Evolutionary conservation across 2,888 invertebrate species (phyloP).

Genomic region (Athripsodes cinereus): DNA sequence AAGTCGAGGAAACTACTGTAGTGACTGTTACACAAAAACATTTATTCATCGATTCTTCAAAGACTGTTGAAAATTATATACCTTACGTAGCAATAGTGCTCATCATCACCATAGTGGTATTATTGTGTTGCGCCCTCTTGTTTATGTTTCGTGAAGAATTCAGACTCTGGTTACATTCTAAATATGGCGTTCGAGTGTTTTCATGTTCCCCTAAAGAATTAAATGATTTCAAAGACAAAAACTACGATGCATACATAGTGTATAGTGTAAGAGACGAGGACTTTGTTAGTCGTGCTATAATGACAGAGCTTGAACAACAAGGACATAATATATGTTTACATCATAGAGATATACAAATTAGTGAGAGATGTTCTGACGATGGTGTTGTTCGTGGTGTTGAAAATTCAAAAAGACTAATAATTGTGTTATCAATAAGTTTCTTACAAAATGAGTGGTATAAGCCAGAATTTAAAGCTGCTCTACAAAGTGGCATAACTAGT

Average conservation of each 20-base stretch:
- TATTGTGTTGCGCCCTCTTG: slow-evolving; percentile 61
- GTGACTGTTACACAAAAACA: slow-evolving; percentile 52
- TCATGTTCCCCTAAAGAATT: slow-evolving; percentile 53
- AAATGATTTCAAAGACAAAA: slow-evolving; percentile 57
- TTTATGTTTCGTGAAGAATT: slow-evolving; percentile 73
- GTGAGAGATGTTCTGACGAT: slow-evolving; percentile 52
- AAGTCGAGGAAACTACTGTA: slow-evolving; percentile 59
- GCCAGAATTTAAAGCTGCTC: slow-evolving; percentile 74
- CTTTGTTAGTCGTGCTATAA: slow-evolving; percentile 63
- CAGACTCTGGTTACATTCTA: slow-evolving; percentile 71
- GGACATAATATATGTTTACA: slow-evolving; percentile 59
- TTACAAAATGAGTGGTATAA: slow-evolving; percentile 78
- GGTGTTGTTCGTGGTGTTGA: slow-evolving; percentile 52
- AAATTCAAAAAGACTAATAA: slow-evolving; percentile 65
- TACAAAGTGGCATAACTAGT: slow-evolving; percentile 63
- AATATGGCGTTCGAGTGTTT: slow-evolving; percentile 69
- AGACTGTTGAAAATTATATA: slow-evolving; percentile 66
- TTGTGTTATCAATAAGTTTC: slow-evolving; percentile 75
- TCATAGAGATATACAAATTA: slow-evolving; percentile 57
- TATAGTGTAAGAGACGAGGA: slow-evolving; percentile 77
- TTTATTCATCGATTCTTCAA: slow-evolving; percentile 57
- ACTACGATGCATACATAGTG: slow-evolving; percentile 83
- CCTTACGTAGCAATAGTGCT: slow-evolving; percentile 67
- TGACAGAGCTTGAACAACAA: slow-evolving; percentile 65
- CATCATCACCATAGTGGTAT: slow-evolving; percentile 62